Evolutionary conservation across 1,140 invertebrate genomes (phyloP), one percentile per base, ranked within the genome.

Genomic region (Tribolium madens): DNA sequence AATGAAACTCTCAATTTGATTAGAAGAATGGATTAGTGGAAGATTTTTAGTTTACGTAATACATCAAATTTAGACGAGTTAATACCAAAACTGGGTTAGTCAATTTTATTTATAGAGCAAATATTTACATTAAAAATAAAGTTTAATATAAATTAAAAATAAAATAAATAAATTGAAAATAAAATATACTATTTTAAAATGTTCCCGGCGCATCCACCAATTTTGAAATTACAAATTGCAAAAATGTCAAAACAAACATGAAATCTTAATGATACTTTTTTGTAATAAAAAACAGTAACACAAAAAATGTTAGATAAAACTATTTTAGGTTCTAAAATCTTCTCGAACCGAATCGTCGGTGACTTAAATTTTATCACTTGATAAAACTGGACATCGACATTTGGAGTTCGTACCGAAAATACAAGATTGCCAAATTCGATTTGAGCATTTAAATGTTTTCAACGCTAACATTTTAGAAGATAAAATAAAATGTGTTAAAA

Each of bases 361-460:
- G 18, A 26, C 6, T 57, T 12, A 3, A 7, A 9, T 18, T 57
- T 57, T 57, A 57, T 57, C 52, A 18, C 4, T 21, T 18, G 52
- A 57, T 57, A 57, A 57, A 57, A 10, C 17, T 57, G 52, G 14
- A 21, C 52, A 17, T 17, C 52, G 52, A 57, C 52, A 57, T 57
- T 57, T 57, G 52, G 52, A 57, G 2, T 57, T 57, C 17, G 52
- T 57, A 57, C 52, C 52, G 52, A 57, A 57, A 42, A 57, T 18
- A 18, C 14, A 17, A 21, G 15, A 57, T 26, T 57, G 52, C 52
- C 52, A 26, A 57, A 57, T 57, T 57, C 0, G 2, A 57, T 9
- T 17, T 18, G 5, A 57, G 9, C 18, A 57, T 17, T 10, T 14
- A 2, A 18, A 1, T 57, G n/a, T 57, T 21, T 57, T 57, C 14